Percentiles rank a stretch among this genome's conserved stretches.
These are phyloP conservation scores for Oxystoma pomonae DNA, from an alignment of 2,888 invertebrate genomes.

Conservation along the genomic window DNA sequence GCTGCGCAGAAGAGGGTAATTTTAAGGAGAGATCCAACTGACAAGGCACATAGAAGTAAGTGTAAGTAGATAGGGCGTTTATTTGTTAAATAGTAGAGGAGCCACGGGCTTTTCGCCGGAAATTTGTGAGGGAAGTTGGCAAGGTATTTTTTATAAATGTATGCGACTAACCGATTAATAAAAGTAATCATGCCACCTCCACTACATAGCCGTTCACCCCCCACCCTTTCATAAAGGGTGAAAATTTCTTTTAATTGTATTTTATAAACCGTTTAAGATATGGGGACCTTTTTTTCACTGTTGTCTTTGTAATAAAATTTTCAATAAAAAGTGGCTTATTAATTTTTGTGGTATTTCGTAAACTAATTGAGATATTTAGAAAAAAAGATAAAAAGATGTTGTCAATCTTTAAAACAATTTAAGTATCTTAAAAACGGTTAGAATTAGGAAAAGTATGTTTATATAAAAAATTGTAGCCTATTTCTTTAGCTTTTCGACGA, in stretches of 20 bases:
- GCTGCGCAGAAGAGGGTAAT: slow-evolving; percentile 70
- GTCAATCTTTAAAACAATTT: too few relatives aligned
- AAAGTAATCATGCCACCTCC: neutral
- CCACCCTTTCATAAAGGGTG: neutral
- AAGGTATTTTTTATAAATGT: neutral
- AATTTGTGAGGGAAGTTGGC: neutral
- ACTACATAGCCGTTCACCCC: neutral
- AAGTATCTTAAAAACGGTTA: too few relatives aligned
- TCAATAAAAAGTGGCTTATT: neutral
- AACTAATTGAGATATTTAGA: too few relatives aligned
- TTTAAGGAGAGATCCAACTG: slow-evolving; percentile 72
- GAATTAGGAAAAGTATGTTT: too few relatives aligned
- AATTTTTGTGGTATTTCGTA: too few relatives aligned
- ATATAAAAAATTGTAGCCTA: too few relatives aligned
- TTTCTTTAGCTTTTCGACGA: too few relatives aligned
- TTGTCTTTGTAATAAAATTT: neutral
- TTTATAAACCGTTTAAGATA: neutral
- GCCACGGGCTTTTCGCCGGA: neutral
- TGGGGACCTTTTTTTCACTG: neutral
- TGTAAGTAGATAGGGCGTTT: too few relatives aligned
- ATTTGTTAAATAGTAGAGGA: neutral
- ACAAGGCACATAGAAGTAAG: slow-evolving; percentile 84
- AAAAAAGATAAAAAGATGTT: too few relatives aligned
- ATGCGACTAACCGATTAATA: neutral
- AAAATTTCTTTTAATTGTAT: neutral